Percentiles rank a stretch among this genome's conserved stretches.
phyloP scores from a whole-genome alignment of 2,888 invertebrate genomes.

The Ditula angustiorana region DNA sequence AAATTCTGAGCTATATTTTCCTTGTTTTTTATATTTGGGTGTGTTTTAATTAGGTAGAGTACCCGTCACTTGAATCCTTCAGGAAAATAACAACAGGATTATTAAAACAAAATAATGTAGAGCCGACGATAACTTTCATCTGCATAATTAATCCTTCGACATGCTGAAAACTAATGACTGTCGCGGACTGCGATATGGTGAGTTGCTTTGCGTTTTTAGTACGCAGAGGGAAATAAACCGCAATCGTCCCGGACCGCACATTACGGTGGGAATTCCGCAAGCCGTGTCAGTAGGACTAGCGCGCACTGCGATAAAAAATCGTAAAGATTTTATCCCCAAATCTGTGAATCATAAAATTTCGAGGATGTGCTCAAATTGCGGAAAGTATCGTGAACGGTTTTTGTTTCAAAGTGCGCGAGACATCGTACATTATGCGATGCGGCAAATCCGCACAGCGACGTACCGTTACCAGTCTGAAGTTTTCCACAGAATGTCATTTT shows the following conservation, averaged over 20 bases:
- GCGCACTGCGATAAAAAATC: neutral
- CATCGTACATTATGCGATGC: neutral
- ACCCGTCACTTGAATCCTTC: too few relatives aligned
- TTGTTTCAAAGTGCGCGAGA: neutral
- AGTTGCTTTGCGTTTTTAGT: neutral
- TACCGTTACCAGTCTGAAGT: neutral
- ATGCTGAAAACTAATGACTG: neutral
- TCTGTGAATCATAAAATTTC: neutral
- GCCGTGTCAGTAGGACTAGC: neutral
- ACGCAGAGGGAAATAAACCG: neutral
- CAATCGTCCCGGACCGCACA: neutral
- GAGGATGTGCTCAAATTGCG: neutral
- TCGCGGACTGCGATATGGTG: neutral
- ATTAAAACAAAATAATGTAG: neutral
- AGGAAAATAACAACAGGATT: too few relatives aligned
- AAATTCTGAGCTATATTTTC: too few relatives aligned
- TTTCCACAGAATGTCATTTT: neutral
- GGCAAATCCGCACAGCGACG: neutral
- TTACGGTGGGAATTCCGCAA: neutral
- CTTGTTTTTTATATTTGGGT: too few relatives aligned
- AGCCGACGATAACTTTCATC: neutral
- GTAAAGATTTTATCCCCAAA: neutral
- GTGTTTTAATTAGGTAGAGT: too few relatives aligned
- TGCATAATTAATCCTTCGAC: neutral
- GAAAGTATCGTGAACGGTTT: neutral